A percentile compares a stretch with the other conserved stretches of the same genome.
Conservation (phyloP, 2,113 vertebrate genomes). For the Aegithalos caudatus region DNA sequence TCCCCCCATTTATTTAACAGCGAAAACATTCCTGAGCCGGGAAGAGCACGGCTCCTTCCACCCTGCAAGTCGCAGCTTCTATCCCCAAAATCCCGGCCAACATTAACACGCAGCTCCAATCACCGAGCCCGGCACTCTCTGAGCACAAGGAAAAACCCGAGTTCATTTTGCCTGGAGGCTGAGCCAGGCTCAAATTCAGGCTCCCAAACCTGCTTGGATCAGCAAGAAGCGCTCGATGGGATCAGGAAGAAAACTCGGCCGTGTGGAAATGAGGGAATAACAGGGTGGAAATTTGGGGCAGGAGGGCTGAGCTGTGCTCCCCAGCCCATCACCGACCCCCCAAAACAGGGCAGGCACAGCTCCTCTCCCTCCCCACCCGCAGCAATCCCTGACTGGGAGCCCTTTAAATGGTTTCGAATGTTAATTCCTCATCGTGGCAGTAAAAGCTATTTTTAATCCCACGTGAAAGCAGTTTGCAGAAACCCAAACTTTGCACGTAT, state of each 20-base stretch:
- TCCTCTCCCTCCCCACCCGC: background rate
- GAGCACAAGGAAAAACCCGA: background rate
- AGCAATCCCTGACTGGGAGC: background rate
- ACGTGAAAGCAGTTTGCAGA: conserved; percentile 23
- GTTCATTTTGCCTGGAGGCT: background rate
- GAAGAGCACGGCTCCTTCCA: background rate
- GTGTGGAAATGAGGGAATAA: background rate
- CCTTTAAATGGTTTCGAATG: conserved; percentile 7
- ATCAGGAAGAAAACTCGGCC: background rate
- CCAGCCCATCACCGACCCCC: background rate
- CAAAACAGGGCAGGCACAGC: background rate
- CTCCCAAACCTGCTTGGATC: background rate
- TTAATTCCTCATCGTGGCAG: background rate
- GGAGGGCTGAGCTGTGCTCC: background rate
- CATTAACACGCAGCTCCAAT: background rate
- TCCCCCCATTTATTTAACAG: background rate
- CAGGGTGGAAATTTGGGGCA: accelerated
- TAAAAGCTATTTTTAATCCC: conserved; percentile 40
- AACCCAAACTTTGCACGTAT: background rate
- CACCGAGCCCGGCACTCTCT: background rate
- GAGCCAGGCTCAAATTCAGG: background rate
- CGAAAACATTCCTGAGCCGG: background rate
- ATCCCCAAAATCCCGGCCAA: background rate
- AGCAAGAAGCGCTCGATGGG: background rate
- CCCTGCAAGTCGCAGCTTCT: background rate